Evolutionary conservation across 2,797 vertebrate species (phyloP).

Genomic region (Neomorphus geoffroyi): DNA sequence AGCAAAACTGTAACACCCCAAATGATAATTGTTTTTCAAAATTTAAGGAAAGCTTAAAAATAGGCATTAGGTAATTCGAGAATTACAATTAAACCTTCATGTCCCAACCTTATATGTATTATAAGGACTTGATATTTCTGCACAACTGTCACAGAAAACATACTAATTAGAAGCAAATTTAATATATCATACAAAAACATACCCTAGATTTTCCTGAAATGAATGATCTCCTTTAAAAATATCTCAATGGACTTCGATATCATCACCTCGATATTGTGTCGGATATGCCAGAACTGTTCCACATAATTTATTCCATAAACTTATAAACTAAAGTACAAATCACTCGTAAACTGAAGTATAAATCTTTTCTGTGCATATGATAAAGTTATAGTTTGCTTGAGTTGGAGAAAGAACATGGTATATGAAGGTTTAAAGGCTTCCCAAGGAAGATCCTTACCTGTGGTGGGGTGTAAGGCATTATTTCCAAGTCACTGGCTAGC

Average conservation of each 20-base stretch:
- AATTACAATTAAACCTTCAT: not conserved
- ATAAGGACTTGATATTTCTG: not conserved
- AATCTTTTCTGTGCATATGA: not conserved
- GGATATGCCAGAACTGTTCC: not conserved
- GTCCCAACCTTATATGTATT: not conserved
- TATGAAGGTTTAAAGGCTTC: not conserved
- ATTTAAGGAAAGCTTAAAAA: not conserved
- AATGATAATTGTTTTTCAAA: not conserved
- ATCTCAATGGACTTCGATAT: not conserved
- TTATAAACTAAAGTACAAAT: not conserved
- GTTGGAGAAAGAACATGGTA: not conserved
- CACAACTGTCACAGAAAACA: not conserved
- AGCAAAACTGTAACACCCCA: not conserved
- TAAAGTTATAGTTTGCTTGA: not conserved
- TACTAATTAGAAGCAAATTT: not conserved
- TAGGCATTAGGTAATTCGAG: not conserved
- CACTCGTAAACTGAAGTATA: not conserved
- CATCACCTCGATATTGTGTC: not conserved
- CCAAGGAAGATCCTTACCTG: constrained; percentile 81
- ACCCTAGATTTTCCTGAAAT: not conserved
- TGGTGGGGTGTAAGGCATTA: constrained; percentile 92
- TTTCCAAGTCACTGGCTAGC: constrained; percentile 88
- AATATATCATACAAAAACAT: not conserved
- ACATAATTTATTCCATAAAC: not conserved
- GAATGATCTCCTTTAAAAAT: not conserved